Base-by-base conservation (phyloP, 2,113 vertebrate genomes). In the Alethe diademata region DNA sequence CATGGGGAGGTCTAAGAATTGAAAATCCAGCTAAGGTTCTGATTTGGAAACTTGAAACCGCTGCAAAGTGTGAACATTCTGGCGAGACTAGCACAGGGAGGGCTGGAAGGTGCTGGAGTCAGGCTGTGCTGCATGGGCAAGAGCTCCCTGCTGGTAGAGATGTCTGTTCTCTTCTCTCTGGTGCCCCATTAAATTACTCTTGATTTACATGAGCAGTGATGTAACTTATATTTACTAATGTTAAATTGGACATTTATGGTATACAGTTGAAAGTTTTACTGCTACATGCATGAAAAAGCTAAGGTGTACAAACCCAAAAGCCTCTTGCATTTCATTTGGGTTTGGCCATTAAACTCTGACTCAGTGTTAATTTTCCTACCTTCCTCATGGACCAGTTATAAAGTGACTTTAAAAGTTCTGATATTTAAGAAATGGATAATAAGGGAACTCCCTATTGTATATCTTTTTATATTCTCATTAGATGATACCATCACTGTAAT, bases 21-120 rank as follows among this genome's bases (percentile, higher is more conserved):
- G 65, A 85, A 89, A 90, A 95, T 95, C 61, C 79, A 92, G 54
- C 47, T 87, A 62, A 70, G 61, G 53, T 38, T 78, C 58, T 86
- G 35, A 79, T 91, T 76, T 91, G 57, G 43, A 72, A 94, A 88
- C 48, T 78, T 79, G 82, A 97, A 90, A 87, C 33, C 8, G 15
- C 10, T 61, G 72, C 51, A 19, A 76, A 85, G 76, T 61, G 67
- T 79, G 65, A 88, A 43, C 0, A 0, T 71, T 76, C 51, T 65
- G 65, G 42, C 0, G 0, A 69, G 71, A 80, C 42, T 61, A 60
- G 35, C 35, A 8, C 11, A 43, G 53, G 56, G 24, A 62, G 16
- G 35, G 47, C 53, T 88, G 60, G 40, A 90, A 76, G n/a, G 43
- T 75, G 40, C 53, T 92, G 43, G 64, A 78, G 56, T 62, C 23